phyloP scores from a whole-genome alignment of 2,888 invertebrate genomes.

The Drosophila recens region DNA sequence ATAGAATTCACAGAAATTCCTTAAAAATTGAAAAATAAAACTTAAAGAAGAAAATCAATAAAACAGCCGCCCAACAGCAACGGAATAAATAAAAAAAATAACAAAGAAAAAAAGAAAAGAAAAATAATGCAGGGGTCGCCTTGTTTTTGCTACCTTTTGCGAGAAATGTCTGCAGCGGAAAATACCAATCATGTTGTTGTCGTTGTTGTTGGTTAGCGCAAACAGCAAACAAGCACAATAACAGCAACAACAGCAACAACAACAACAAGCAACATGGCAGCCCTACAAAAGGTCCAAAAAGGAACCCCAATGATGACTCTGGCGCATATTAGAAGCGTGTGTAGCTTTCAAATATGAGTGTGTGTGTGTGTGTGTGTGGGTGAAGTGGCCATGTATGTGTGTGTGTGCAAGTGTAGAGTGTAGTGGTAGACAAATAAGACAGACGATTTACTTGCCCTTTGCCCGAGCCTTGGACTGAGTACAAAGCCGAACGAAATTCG shows the following conservation, averaged over 20 bases:
- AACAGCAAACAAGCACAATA: conserved; percentile 40
- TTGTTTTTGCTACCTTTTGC: conserved; percentile 43
- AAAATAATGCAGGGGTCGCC: conserved; percentile 63
- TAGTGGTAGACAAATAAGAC: conserved; percentile 80
- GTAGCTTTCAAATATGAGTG: conserved; percentile 19
- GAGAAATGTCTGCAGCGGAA: conserved; percentile 79
- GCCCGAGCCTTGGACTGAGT: conserved; percentile 33
- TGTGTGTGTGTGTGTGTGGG: conserved; percentile 12
- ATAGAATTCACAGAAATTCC: conserved; percentile 19
- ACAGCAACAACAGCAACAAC: conserved; percentile 16
- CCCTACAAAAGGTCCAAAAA: conserved; percentile 54
- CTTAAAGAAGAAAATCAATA: conserved; percentile 61
- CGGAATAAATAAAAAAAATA: conserved; percentile 14
- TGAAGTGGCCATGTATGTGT: conserved; percentile 18
- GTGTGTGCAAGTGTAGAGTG: conserved; percentile 29
- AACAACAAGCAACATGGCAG: conserved; percentile 33
- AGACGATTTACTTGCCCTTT: conserved; percentile 76
- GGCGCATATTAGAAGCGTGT: conserved; percentile 72
- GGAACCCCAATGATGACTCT: conserved; percentile 54
- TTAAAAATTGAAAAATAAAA: conserved; percentile 25
- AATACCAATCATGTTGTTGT: conserved; percentile 79
- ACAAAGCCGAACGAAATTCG: conserved; percentile 63
- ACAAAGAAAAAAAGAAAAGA: conserved; percentile 22
- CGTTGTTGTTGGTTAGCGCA: conserved; percentile 62
- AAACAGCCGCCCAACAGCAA: conserved; percentile 38